These are phyloP conservation scores for Vireo griseus DNA, from an alignment of 2,797 vertebrate genomes.

Conservation along the genomic window DNA sequence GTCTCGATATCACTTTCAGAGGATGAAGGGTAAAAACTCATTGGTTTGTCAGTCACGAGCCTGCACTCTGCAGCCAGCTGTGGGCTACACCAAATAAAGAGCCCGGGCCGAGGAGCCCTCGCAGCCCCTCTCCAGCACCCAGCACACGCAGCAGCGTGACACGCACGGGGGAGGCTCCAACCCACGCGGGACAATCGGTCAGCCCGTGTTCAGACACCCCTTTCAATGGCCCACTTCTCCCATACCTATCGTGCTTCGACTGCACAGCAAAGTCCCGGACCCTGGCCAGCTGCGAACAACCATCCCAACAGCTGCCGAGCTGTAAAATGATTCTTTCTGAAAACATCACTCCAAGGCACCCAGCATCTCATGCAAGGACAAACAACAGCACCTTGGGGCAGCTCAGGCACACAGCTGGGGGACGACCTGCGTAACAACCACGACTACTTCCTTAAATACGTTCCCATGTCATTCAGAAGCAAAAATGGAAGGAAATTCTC, in stretches of 20 bases:
- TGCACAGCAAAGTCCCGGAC: background rate
- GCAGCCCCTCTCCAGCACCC: constrained; percentile 4
- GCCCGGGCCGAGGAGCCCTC: constrained; percentile 16
- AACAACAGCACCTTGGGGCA: background rate
- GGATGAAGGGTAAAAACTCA: constrained; percentile 45
- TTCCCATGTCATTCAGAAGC: too few relatives aligned
- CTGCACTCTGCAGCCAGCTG: constrained; percentile 48
- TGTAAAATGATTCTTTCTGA: background rate
- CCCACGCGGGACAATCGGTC: background rate
- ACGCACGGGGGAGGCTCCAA: background rate
- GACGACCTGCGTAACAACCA: rapidly evolving
- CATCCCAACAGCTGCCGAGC: background rate
- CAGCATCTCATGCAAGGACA: background rate
- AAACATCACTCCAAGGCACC: background rate
- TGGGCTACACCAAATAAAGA: constrained; percentile 41
- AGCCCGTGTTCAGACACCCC: background rate
- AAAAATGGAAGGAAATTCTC: background rate
- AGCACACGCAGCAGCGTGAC: background rate
- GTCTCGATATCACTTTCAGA: constrained; percentile 37
- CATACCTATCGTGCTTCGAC: rapidly evolving
- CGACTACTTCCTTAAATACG: background rate
- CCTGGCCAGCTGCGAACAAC: rapidly evolving
- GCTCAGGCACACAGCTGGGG: background rate
- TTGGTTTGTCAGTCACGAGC: constrained; percentile 42
- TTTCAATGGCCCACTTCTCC: rapidly evolving